Evolutionary conservation across 2,113 vertebrate species (phyloP).

Genomic region (Barbus barbus): DNA sequence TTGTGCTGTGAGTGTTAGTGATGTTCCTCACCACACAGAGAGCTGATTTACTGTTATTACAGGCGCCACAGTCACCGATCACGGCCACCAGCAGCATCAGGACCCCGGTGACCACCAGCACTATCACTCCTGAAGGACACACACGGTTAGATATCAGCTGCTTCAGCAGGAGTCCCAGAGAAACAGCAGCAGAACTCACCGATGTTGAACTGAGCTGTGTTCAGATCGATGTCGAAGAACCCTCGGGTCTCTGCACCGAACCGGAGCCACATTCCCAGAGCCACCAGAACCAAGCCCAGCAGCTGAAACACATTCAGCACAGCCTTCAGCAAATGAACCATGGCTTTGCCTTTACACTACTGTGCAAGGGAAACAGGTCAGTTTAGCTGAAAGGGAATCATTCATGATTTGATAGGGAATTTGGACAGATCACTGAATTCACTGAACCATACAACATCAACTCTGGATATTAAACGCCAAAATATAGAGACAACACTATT

Average conservation of each 20-base stretch:
- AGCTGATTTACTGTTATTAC: conserved; percentile 18
- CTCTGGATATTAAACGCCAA: no score
- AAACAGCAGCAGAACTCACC: not conserved
- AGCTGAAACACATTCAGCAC: not conserved
- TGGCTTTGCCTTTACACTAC: no score
- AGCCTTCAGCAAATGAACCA: no score
- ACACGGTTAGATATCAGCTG: not conserved
- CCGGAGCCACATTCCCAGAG: conserved; percentile 19
- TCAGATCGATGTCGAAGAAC: conserved; percentile 13
- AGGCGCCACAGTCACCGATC: conserved; percentile 31
- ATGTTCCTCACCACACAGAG: conserved; percentile 38
- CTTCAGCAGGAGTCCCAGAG: not conserved
- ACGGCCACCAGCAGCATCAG: conserved; percentile 23
- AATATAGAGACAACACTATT: no score
- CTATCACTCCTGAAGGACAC: not conserved
- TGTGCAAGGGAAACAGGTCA: no score
- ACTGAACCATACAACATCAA: no score
- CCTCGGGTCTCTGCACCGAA: conserved; percentile 25
- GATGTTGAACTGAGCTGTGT: conserved; percentile 22
- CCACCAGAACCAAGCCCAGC: not conserved
- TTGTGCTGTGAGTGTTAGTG: not conserved
- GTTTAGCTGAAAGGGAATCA: no score
- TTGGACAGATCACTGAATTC: no score
- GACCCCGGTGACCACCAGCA: conserved; percentile 2
- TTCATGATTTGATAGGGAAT: no score